Conservation (phyloP, 2,113 vertebrate species). For the Peromyscus californicus region DNA sequence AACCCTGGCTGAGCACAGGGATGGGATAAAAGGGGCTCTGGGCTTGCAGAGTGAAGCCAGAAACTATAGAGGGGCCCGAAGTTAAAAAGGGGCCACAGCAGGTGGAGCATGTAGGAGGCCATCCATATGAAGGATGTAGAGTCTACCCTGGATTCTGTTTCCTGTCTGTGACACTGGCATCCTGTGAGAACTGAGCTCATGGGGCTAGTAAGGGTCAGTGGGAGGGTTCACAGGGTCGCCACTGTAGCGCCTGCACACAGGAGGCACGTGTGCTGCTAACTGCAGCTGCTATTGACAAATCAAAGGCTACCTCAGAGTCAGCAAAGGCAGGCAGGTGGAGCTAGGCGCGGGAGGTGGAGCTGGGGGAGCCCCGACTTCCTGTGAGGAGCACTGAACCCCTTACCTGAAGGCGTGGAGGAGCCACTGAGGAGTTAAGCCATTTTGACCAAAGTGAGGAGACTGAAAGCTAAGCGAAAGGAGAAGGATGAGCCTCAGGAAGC, state of each 20-base stretch:
- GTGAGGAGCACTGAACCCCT: background rate
- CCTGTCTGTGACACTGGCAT: background rate
- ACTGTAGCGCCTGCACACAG: background rate
- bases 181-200: background rate
- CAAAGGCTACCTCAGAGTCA: background rate
- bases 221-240: background rate
- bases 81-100: background rate
- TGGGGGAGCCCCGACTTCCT: no score
- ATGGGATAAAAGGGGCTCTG: no score
- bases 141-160: background rate
- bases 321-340: background rate
- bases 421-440: no score
- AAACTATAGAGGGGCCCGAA: fast-evolving
- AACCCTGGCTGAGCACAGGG: background rate
- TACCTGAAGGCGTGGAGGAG: background rate
- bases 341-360: fast-evolving
- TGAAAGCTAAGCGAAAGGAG: background rate
- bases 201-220: background rate
- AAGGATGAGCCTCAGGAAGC: background rate
- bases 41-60: background rate
- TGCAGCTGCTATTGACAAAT: background rate
- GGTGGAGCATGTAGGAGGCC: background rate
- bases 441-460: background rate
- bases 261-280: background rate
- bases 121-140: background rate